Evolutionary conservation across 1,140 invertebrate species (phyloP), one percentile per base, ranked within the genome.

Genomic region (Macrobrachium nipponense): DNA sequence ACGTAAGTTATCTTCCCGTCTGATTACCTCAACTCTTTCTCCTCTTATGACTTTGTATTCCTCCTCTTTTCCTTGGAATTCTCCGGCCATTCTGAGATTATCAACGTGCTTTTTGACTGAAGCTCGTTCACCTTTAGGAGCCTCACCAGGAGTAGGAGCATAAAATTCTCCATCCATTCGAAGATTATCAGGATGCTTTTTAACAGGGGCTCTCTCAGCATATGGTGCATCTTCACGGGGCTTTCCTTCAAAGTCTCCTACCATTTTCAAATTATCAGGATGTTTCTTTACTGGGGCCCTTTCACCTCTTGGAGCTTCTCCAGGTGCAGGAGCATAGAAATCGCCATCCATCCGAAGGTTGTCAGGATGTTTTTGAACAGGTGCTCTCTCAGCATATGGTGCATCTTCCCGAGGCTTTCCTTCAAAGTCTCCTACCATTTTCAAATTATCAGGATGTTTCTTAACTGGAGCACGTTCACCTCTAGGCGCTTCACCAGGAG

Each of bases 41-140:
- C 92, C 91, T 90, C 20, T 91, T 88, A 80, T 91, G 90, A 0
- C 94, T 86, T 89, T 94, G 94, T 89, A 93, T 93, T 75, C 18
- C 81, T 64, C 81, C 88, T 81, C 27, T 14, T 79, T 88, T 15
- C 85, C 82, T 7, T 75, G 23, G 23, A 80, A 82, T 51, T 82
- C 80, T 7, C 80, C 80, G 17, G 72, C 80, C 80, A 81, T 81
- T 18, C 96, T 51, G 5, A 84, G 72, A 51, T 84, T 84, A n/a
- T 84, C 82, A 23, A 61, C 60, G 20, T 78, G 82, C n/a, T 78
- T 84, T 62, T 77, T 78, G n/a, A 84, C 82, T 20, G 73, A 18
- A 8, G 73, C 82, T 68, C 82, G 62, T 44, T 78, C 76, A 11
- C 76, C 76, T 58, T 15, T 20, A 20, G 43, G 43, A 59, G 20